Evolutionary conservation across 2,888 invertebrate genomes (phyloP), one percentile per base, ranked within the genome.

Genomic region (Maniola hyperantus): DNA sequence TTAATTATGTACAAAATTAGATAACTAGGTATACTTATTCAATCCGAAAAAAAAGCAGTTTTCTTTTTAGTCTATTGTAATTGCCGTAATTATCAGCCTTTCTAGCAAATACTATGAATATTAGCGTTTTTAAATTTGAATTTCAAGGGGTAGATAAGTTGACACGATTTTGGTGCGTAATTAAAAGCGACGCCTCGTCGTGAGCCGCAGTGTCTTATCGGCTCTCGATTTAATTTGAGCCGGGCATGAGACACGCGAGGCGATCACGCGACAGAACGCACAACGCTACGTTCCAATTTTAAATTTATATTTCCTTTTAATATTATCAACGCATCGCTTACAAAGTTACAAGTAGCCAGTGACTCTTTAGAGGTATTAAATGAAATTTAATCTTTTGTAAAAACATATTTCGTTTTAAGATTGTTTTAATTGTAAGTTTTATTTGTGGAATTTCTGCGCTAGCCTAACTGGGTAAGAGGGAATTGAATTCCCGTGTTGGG

Each of bases 121-220:
- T 39, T 51, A 50, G 36, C 7, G 39, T 71, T 72, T 73, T 71
- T 81, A 78, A 77, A 77, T 81, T 79, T 77, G 77, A 85, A 83
- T 83, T 81, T 79, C 78, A 83, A 84, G 81, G 87, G 85, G 83
- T 83, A 86, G 87, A 88, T 88, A 85, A 83, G 82, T 75, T 73
- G 75, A 73, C 85, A 83, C 83, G 77, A 81, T 83, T 83, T 85
- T 83, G 88, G 90, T 91, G 91, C 89, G 91, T 91, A 92, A 91
- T 91, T 92, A 91, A 91, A 89, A 85, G 84, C 85, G 89, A 89
- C 88, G 85, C 86, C 84, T 83, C 77, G 88, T 91, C 91, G 91
- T 92, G 91, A 90, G 89, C 83, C 83, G 82, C 84, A 81, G 87
- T 85, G 89, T 90, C 89, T 91, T 92, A 91, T 91, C 91, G 87